Conservation (phyloP, 2,888 invertebrate species). For the Baccha elongata region DNA sequence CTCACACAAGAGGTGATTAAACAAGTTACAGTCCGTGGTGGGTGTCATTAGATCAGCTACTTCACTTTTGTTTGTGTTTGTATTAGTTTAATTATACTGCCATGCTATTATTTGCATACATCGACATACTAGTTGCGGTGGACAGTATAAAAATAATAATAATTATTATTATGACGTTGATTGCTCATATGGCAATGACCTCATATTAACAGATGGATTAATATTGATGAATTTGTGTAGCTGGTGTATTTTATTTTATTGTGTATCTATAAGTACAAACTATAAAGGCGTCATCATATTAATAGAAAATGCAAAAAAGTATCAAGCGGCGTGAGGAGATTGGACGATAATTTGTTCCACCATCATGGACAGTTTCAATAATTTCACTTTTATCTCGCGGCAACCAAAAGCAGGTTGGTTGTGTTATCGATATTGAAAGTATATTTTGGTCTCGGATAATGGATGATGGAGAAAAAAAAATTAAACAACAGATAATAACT, state of each 20-base stretch:
- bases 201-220: constrained; percentile 46
- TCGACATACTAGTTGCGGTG: constrained; percentile 5
- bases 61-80: constrained; percentile 25
- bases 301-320: neutral
- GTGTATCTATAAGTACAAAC: neutral
- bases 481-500: no score
- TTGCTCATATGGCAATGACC: constrained; percentile 66
- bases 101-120: neutral
- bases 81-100: neutral
- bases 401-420: constrained; percentile 12
- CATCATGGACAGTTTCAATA: constrained; percentile 36
- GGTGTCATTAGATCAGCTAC: constrained; percentile 71
- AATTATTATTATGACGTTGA: constrained; percentile 49
- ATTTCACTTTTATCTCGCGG: constrained; percentile 37
- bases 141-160: constrained; percentile 22
- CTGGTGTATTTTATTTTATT: constrained; percentile 17
- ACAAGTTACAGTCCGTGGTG: constrained; percentile 65
- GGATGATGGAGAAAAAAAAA: neutral
- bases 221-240: constrained; percentile 44
- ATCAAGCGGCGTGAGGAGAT: neutral
- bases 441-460: neutral
- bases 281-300: constrained; percentile 28
- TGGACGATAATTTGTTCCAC: constrained; percentile 49
- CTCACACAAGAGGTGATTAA: constrained; percentile 56
- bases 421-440: constrained; percentile 19